Evolutionary conservation across 53 echinoderm and acorn worm species (phyloP), one percentile per base, ranked within the genome.

Genomic region (Apostichopus leukothele): DNA sequence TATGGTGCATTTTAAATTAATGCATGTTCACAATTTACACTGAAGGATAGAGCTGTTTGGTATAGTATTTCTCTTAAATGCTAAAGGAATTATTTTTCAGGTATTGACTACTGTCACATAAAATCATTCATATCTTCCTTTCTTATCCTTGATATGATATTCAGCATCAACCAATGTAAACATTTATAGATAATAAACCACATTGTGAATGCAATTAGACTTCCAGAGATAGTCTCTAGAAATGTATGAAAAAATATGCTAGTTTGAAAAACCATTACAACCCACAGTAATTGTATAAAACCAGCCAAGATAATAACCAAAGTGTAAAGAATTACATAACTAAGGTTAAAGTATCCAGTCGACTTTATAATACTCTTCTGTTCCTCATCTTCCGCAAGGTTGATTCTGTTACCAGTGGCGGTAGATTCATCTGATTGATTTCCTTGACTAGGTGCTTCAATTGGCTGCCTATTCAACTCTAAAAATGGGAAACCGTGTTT

Each of bases 201-300:
- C 81, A 81, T 81, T 54, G 81, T 59, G 55, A 51, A 19, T 19
- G 81, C 81, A 21, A 81, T 81, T 19, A 81, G 8, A 81, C 59
- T 55, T 9, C 81, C 81, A 18, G 18, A 22, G 21, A 81, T 81
- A 4, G 81, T 81, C 23, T 81, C 81, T n/a, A 81, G 23, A 19
- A 81, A 81, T 22, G 81, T 55, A 23, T 81, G 81, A 55, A 81
- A 81, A 81, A 81, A 81, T 53, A 81, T 59, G 55, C 81, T 81
- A 9, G 81, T 81, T 57, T 21, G 19, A 55, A 81, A 55, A 11
- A 81, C 81, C 81, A 81, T 81, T 22, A 81, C 51, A 8, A 81
- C 16, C 81, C 81, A 81, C 5, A 81, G 59, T 14, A 81, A 23
- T 55, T 81, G 81, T 4, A 81, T 81, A 23, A 81, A 81, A 19